Conservation (phyloP, 2,797 vertebrate genomes). For the Notoglanidium macrostoma region DNA sequence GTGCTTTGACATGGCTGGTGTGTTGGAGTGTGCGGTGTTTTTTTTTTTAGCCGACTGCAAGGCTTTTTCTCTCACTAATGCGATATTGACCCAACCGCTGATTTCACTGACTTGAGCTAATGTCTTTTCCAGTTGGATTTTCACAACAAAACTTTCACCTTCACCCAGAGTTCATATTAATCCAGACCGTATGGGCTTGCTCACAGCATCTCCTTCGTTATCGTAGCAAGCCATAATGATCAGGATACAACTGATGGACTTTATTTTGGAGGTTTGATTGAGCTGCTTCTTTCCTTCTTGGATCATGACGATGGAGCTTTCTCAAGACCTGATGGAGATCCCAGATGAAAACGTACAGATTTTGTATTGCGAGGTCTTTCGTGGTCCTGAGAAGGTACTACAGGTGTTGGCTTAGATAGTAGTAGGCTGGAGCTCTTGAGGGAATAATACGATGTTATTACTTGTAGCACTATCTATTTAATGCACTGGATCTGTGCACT, state of each 20-base stretch:
- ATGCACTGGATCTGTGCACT: background rate
- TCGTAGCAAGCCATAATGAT: background rate
- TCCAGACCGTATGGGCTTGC: conserved; percentile 12
- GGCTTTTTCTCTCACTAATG: conserved; percentile 65
- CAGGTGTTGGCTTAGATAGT: background rate
- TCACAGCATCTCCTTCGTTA: conserved; percentile 3
- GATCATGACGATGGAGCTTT: conserved; percentile 34
- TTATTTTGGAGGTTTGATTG: conserved; percentile 6
- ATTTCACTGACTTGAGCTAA: conserved; percentile 53
- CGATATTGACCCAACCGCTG: conserved; percentile 59
- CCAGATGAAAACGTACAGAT: conserved; percentile 51
- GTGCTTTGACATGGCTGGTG: conserved; percentile 70
- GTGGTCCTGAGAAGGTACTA: conserved; percentile 54
- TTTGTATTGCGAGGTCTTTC: conserved; percentile 57
- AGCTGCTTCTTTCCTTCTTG: background rate
- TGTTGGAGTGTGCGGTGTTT: conserved; percentile 26
- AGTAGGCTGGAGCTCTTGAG: background rate
- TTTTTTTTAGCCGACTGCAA: conserved; percentile 56
- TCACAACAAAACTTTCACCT: conserved; percentile 43
- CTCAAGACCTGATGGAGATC: conserved; percentile 47
- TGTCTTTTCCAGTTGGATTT: conserved; percentile 56
- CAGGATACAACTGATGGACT: background rate
- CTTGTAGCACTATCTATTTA: background rate
- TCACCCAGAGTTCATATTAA: conserved; percentile 38
- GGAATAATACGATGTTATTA: background rate